phyloP scores from a whole-genome alignment of 2,888 invertebrate genomes.

The Pomacea canaliculata region DNA sequence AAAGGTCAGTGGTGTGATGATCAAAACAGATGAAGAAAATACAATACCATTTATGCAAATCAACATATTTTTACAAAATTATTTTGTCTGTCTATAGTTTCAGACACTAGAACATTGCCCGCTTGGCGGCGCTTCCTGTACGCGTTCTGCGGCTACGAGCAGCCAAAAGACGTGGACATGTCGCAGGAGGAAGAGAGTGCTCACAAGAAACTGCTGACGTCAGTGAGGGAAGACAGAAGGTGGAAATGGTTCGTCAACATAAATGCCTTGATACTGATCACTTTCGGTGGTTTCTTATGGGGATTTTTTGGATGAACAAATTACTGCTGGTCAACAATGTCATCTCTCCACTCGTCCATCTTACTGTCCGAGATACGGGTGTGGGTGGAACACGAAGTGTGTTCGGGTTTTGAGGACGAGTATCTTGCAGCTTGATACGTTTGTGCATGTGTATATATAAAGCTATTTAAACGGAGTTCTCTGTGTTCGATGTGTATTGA shows the following conservation, averaged over 20 bases:
- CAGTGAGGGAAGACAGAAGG: constrained; percentile 46
- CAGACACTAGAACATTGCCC: constrained; percentile 25
- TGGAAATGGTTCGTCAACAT: constrained; percentile 56
- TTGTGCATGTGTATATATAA: no score
- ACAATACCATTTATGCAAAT: no score
- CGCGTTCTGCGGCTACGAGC: constrained; percentile 54
- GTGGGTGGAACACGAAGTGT: background rate
- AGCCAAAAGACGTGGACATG: constrained; percentile 37
- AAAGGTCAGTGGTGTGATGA: no score
- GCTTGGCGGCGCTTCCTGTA: constrained; percentile 44
- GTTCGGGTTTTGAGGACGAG: background rate
- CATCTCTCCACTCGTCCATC: no score
- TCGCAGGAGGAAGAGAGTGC: constrained; percentile 45
- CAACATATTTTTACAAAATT: no score
- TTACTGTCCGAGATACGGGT: no score
- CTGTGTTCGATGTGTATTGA: no score
- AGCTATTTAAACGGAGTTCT: no score
- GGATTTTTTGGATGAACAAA: constrained; percentile 42
- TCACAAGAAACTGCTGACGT: constrained; percentile 41
- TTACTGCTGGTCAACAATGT: background rate
- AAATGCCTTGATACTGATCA: constrained; percentile 54
- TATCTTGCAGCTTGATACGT: background rate
- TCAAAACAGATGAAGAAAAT: no score
- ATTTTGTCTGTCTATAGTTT: no score
- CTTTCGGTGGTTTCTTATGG: constrained; percentile 55